Base-by-base conservation (phyloP, 2,888 invertebrate genomes). In the Tortrix viridana region DNA sequence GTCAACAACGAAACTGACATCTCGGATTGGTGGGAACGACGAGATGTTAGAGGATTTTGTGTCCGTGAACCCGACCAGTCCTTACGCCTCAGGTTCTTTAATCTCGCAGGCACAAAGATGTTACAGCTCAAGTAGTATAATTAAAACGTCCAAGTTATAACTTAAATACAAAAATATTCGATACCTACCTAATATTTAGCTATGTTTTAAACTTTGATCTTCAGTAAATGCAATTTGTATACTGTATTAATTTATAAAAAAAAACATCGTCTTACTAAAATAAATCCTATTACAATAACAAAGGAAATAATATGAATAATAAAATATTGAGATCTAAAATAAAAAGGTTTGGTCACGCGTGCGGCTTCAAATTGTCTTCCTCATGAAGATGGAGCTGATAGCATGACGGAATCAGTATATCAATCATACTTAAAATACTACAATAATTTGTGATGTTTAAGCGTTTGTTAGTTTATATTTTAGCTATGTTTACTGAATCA, bases 341-440 rank as follows among this genome's bases (percentile, higher is more conserved):
- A 46, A 16, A 62, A 62, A 56, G 26, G 56, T n/a, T 23, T n/a
- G 19, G 50, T 52, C 62, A 62, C 62, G 60, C 54, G 43, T 18
- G 23, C 37, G 32, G 46, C 56, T 46, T 38, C 38, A 3, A 50
- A 57, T 56, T 57, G 50, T 6, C 62, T 56, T 62, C 62, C 62
- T 62, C 50, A 56, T 62, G 41, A 56, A 20, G 50, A 57, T 49
- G 49, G 44, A 52, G 38, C 46, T 18, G 56, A 46, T 46, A 56
- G 37, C 46, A 47, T 46, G 54, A 50, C 50, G 23, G 50, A 46
- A 56, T 56, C 1, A 9, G 1, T 23, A 50, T 49, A 38, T 62
- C 46, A 50, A 57, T 56, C 55, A 55, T 56, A 50, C 50, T 62
- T 50, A 4, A 41, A 53, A 37, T 52, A 14, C 20, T 1, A 14